phyloP scores from a whole-genome alignment of 1,140 invertebrate genomes.

The Zaprionus taronus region DNA sequence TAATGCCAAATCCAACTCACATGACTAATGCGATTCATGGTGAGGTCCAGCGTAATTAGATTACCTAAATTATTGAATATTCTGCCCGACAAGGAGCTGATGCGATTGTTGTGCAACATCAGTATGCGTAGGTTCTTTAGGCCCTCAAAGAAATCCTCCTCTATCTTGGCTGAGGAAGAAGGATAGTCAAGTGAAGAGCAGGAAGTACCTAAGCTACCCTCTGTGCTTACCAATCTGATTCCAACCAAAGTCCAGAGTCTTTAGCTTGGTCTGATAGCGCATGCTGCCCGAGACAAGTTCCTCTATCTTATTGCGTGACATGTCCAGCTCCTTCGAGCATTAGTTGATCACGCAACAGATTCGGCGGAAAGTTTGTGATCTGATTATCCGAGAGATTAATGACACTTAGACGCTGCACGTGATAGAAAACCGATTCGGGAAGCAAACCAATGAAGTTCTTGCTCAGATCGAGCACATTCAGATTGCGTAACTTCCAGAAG shows the following conservation, averaged over 20 bases:
- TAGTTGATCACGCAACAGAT: conserved; percentile 84
- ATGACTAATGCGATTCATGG: conserved; percentile 86
- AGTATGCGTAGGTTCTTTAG: conserved; percentile 86
- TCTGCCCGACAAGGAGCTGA: conserved; percentile 86
- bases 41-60: conserved; percentile 86
- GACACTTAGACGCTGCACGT: conserved; percentile 87
- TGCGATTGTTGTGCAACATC: conserved; percentile 87
- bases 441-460: conserved; percentile 88
- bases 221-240: conserved; percentile 84
- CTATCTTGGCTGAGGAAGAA: conserved; percentile 56
- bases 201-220: too few relatives aligned
- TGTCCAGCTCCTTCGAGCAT: conserved; percentile 86
- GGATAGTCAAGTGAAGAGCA: neutral
- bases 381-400: conserved; percentile 90
- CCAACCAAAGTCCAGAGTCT: conserved; percentile 87
- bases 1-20: conserved; percentile 32
- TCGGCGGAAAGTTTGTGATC: conserved; percentile 86
- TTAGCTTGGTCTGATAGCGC: conserved; percentile 85
- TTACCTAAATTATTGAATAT: conserved; percentile 86
- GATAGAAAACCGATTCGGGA: conserved; percentile 87
- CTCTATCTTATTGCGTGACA: conserved; percentile 87
- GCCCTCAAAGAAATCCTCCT: conserved; percentile 86
- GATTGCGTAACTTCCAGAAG: conserved; percentile 88
- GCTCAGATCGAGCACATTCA: conserved; percentile 90
- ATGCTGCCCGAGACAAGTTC: conserved; percentile 86